A percentile compares a stretch with the other conserved stretches of the same genome.
These are phyloP conservation scores for Vanessa cardui DNA, from an alignment of 2,888 invertebrate species.

Conservation along the genomic window DNA sequence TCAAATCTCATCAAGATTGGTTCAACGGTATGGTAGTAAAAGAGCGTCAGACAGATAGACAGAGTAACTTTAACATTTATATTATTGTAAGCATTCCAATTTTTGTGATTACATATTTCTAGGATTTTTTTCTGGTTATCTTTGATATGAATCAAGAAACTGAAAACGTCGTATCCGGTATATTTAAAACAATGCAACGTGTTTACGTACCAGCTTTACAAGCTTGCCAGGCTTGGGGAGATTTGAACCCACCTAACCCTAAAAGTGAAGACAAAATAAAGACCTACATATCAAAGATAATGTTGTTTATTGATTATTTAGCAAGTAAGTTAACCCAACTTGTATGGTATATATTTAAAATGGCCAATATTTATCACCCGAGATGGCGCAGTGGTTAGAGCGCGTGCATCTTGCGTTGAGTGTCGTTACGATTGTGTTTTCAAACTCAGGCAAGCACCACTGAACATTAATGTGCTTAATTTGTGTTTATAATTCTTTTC, in stretches of 20 bases:
- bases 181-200: constrained; percentile 60
- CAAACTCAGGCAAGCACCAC: no score
- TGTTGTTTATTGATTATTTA: constrained; percentile 73
- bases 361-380: no score
- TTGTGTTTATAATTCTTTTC: no score
- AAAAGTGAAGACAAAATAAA: constrained; percentile 66
- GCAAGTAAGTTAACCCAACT: constrained; percentile 53
- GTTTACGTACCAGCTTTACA: constrained; percentile 66
- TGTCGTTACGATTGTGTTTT: no score
- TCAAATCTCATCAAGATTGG: no score
- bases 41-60: no score
- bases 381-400: no score
- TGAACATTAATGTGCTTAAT: no score
- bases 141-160: constrained; percentile 67
- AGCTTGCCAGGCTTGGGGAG: constrained; percentile 69
- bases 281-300: constrained; percentile 67
- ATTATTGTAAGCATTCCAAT: not conserved
- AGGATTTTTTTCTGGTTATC: constrained; percentile 67
- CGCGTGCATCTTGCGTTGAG: no score
- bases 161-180: constrained; percentile 73
- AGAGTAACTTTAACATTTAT: no score
- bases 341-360: no score
- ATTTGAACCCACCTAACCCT: constrained; percentile 75
- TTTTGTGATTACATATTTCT: constrained; percentile 38
- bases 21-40: no score